phyloP scores from a whole-genome alignment of 2,888 invertebrate genomes.

The Pristionchus arcanus region DNA sequence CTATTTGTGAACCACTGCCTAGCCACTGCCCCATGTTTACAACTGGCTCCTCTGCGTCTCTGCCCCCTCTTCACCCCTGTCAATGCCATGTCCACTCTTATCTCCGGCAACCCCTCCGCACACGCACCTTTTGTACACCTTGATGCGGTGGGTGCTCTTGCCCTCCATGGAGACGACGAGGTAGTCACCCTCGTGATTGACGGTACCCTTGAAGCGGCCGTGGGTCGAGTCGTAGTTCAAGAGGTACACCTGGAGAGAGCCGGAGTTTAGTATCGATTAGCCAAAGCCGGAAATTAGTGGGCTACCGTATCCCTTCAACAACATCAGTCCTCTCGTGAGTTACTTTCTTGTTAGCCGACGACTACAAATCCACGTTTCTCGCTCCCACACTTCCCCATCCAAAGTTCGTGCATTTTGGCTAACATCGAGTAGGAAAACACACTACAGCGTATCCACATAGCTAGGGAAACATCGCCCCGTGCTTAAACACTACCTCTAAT shows the following conservation, averaged over 20 bases:
- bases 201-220: slow-evolving; percentile 93
- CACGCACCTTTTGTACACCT: slow-evolving; percentile 89
- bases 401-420: neutral
- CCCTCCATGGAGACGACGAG: slow-evolving; percentile 86
- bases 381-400: neutral
- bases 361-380: too few species aligned
- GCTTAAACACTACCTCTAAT: too few species aligned
- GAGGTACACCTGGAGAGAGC: slow-evolving; percentile 87
- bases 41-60: neutral
- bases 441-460: neutral
- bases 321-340: neutral
- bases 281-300: neutral
- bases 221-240: slow-evolving; percentile 99
- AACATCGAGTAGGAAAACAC: neutral
- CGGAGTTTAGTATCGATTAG: neutral
- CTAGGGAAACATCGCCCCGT: neutral
- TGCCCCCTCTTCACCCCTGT: neutral
- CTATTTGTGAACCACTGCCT: neutral
- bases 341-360: neutral
- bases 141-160: slow-evolving; percentile 86
- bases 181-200: slow-evolving; percentile 87
- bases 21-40: slow-evolving; percentile 4
- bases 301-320: slow-evolving; percentile 7
- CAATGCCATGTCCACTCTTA: slow-evolving; percentile 24
- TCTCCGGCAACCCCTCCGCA: neutral